Conservation (phyloP, 23 tunicate genomes). For the Oikopleura dioica region DNA sequence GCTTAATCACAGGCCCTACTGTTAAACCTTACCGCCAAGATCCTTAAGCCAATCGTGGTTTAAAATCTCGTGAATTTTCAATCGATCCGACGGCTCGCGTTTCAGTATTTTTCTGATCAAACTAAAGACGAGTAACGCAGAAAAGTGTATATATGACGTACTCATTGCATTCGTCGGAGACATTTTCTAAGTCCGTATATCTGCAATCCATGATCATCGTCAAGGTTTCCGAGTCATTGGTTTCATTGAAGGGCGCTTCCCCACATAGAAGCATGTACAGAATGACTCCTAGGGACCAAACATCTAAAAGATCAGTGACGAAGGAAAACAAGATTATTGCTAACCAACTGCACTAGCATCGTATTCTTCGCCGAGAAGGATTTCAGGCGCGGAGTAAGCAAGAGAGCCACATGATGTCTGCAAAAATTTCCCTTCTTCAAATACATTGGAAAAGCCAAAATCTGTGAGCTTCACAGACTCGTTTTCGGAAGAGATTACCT, state of each 20-base stretch:
- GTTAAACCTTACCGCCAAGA: constrained; percentile 25
- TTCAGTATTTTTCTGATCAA: neutral
- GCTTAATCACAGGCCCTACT: constrained; percentile 25
- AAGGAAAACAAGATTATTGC: neutral
- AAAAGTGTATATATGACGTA: constrained; percentile 38
- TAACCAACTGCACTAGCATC: constrained; percentile 89
- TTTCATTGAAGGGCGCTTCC: constrained; percentile 93
- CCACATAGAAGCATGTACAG: constrained; percentile 95
- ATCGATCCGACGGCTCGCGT: constrained; percentile 59
- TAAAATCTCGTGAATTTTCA: constrained; percentile 30
- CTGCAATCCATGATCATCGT: constrained; percentile 89
- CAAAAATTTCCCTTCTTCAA: constrained; percentile 60
- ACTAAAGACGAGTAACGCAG: neutral
- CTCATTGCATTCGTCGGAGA: constrained; percentile 37
- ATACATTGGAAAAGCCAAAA: constrained; percentile 73
- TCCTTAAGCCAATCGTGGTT: constrained; percentile 60
- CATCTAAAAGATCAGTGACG: constrained; percentile 6
- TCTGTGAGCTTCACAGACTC: constrained; percentile 87
- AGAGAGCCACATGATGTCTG: constrained; percentile 91
- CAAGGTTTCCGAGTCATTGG: constrained; percentile 84
- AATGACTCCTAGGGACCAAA: constrained; percentile 53
- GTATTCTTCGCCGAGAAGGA: constrained; percentile 87
- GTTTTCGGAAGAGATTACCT: constrained; percentile 57
- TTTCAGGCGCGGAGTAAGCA: constrained; percentile 97
- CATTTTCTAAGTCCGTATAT: constrained; percentile 57